Evolutionary conservation across 2,113 vertebrate genomes (phyloP).

Genomic region (Scartelaos histophorus): DNA sequence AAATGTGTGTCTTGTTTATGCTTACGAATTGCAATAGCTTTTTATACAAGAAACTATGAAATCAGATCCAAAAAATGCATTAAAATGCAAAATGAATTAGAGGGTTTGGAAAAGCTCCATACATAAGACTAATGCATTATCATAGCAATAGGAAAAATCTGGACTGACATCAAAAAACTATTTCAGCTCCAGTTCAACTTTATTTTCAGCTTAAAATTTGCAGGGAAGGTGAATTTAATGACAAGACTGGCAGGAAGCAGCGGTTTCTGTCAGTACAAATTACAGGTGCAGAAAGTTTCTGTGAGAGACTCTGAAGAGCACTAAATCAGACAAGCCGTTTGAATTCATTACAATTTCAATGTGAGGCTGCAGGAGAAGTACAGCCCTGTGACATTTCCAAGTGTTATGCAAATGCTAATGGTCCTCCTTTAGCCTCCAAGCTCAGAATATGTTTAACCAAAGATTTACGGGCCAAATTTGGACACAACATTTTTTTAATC

Average conservation of each 20-base stretch:
- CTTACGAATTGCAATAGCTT: not conserved
- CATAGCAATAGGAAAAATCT: not conserved
- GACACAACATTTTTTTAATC: not conserved
- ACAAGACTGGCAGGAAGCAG: not conserved
- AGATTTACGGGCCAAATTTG: not conserved
- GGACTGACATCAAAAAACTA: not conserved
- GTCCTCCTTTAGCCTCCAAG: conserved; percentile 23
- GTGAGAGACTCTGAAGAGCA: conserved; percentile 8
- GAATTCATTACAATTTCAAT: conserved; percentile 36
- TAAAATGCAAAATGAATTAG: too few relatives aligned
- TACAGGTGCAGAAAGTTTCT: conserved; percentile 30
- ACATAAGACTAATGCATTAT: not conserved
- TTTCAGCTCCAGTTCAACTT: not conserved
- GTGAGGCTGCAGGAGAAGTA: conserved; percentile 13
- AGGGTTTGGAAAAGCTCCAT: too few relatives aligned
- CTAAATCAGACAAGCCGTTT: conserved; percentile 34
- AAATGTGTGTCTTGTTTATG: not conserved
- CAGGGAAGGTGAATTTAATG: not conserved
- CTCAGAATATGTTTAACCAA: conserved; percentile 11
- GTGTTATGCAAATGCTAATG: conserved; percentile 36
- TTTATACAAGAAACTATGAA: not conserved
- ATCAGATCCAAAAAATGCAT: too few relatives aligned
- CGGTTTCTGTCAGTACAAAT: conserved; percentile 26
- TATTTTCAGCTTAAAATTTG: not conserved
- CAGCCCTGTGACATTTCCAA: conserved; percentile 24